Percentiles rank a stretch among this genome's conserved stretches.
Conservation (phyloP, 2,888 invertebrate species). For the Limnephilus marmoratus region DNA sequence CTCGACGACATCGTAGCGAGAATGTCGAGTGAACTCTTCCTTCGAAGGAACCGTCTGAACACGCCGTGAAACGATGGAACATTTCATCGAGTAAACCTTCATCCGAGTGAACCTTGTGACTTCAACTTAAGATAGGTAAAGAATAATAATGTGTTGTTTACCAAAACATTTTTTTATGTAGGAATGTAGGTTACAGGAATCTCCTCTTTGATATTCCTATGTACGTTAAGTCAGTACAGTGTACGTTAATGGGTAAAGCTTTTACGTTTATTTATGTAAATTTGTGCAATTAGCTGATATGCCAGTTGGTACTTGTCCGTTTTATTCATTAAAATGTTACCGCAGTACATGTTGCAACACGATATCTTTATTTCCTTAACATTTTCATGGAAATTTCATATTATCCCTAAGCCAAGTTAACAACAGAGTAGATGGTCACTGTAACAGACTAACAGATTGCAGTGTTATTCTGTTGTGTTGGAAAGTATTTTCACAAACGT, state of each 20-base stretch:
- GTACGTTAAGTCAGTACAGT: neutral
- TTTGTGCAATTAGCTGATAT: neutral
- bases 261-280: neutral
- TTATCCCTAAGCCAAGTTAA: neutral
- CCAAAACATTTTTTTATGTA: too few relatives aligned
- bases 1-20: too few relatives aligned
- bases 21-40: too few relatives aligned
- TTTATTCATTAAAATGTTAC: neutral
- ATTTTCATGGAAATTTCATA: neutral
- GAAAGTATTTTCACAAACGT: neutral
- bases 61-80: too few relatives aligned
- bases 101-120: too few relatives aligned
- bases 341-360: neutral
- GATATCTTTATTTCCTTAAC: neutral
- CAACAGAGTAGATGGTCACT: neutral
- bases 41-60: too few relatives aligned
- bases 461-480: neutral
- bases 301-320: neutral
- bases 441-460: neutral
- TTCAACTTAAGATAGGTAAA: neutral
- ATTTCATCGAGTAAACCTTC: too few relatives aligned
- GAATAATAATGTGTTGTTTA: neutral
- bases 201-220: neutral
- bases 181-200: too few relatives aligned
- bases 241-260: neutral